phyloP scores from a whole-genome alignment of 2,113 vertebrate genomes.

The Phaethornis superciliosus region DNA sequence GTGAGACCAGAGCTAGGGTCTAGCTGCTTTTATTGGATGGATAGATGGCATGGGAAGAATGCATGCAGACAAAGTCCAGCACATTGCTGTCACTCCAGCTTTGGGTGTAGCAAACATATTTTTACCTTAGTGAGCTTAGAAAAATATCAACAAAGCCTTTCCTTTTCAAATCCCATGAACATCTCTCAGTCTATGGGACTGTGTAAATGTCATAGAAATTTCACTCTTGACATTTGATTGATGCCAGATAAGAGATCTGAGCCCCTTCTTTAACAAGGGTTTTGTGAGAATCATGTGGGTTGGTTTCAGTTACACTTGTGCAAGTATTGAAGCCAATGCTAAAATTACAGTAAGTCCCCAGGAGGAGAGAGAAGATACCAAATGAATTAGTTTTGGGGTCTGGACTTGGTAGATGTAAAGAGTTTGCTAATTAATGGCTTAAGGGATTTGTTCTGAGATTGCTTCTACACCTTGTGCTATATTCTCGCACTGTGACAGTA shows the following conservation, averaged over 20 bases:
- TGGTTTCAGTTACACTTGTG: not conserved
- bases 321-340: not conserved
- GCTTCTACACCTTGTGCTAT: not conserved
- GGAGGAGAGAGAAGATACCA: not conserved
- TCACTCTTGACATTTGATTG: slow-evolving; percentile 7
- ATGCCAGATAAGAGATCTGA: not conserved
- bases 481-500: not conserved
- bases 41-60: not conserved
- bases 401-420: not conserved
- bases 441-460: not conserved
- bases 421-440: not conserved
- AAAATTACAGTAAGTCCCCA: not conserved
- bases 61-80: not conserved
- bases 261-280: not conserved
- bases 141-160: not conserved
- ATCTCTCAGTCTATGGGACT: not conserved
- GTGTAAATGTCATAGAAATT: not conserved
- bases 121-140: not conserved
- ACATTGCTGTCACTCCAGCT: not conserved
- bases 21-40: not conserved
- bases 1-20: not conserved
- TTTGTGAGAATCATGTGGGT: not conserved
- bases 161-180: slow-evolving; percentile 3
- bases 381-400: not conserved
- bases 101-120: not conserved